Evolutionary conservation across 2,113 vertebrate species (phyloP).

Genomic region (Rhinolophus ferrumequinum): DNA sequence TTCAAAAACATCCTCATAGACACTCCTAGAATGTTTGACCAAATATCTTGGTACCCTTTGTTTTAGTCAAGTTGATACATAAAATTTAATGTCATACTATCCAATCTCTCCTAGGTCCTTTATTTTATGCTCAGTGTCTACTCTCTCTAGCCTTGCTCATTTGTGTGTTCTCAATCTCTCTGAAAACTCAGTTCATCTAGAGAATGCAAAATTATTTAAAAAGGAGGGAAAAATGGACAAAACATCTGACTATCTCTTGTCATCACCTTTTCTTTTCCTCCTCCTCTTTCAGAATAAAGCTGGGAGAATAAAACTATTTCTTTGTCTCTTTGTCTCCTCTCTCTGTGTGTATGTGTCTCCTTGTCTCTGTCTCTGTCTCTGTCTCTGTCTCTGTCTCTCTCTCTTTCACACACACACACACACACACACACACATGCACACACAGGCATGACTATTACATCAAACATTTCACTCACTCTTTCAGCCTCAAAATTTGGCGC

Average conservation of each 20-base stretch:
- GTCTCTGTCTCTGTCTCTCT: background rate
- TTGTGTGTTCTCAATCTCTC: background rate
- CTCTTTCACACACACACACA: background rate
- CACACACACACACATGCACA: no score
- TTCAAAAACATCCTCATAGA: background rate
- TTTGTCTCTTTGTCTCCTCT: background rate
- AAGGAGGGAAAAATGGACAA: background rate
- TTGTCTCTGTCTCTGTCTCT: background rate
- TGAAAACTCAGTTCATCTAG: background rate
- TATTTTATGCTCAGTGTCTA: background rate
- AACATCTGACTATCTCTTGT: background rate
- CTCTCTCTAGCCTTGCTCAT: background rate
- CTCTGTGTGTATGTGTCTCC: background rate
- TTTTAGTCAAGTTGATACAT: background rate
- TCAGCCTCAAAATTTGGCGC: background rate
- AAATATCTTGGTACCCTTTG: background rate
- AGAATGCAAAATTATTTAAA: background rate
- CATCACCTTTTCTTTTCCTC: background rate
- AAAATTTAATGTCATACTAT: background rate
- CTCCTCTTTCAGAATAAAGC: background rate
- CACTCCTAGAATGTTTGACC: background rate
- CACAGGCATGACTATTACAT: no score
- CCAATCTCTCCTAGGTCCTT: background rate
- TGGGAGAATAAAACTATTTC: background rate
- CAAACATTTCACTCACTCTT: background rate